Conservation (phyloP, 1,140 invertebrate genomes). For the Drosophila athabasca region DNA sequence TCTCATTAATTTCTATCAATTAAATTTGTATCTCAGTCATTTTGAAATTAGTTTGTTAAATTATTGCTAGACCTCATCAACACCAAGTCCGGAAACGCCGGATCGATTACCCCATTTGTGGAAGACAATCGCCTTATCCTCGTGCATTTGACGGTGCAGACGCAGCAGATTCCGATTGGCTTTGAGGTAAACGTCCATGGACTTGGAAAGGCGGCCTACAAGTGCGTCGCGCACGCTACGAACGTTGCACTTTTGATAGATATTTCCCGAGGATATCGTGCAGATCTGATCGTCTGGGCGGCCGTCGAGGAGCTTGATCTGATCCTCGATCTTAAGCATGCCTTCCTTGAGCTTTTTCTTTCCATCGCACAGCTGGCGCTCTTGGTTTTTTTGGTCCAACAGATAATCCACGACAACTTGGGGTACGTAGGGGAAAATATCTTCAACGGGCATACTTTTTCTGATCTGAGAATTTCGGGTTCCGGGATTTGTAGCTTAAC, state of each 20-base stretch:
- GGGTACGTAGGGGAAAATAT: slow-evolving; percentile 26
- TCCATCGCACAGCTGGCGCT: slow-evolving; percentile 37
- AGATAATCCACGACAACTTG: slow-evolving; percentile 59
- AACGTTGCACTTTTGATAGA: slow-evolving; percentile 58
- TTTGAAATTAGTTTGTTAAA: too few relatives aligned
- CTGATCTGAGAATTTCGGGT: neutral
- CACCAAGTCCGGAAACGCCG: too few relatives aligned
- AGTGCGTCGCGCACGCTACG: slow-evolving; percentile 32
- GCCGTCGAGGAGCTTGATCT: slow-evolving; percentile 42
- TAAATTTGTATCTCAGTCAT: too few relatives aligned
- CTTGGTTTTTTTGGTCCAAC: slow-evolving; percentile 45
- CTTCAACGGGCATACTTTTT: slow-evolving; percentile 24
- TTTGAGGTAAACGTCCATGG: slow-evolving; percentile 45
- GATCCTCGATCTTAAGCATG: slow-evolving; percentile 37
- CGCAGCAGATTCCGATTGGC: slow-evolving; percentile 46
- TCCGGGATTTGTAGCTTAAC: slow-evolving; percentile 1
- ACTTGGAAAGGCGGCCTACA: slow-evolving; percentile 10
- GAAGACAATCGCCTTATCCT: slow-evolving; percentile 35
- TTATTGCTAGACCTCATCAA: too few relatives aligned
- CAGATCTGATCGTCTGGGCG: slow-evolving; percentile 46
- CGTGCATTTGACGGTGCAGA: slow-evolving; percentile 38
- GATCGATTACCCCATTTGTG: slow-evolving; percentile 6
- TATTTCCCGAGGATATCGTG: slow-evolving; percentile 44
- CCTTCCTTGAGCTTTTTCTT: slow-evolving; percentile 52
- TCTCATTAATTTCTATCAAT: too few relatives aligned